phyloP scores from a whole-genome alignment of 2,888 invertebrate genomes.

The Loripinus fragilis region DNA sequence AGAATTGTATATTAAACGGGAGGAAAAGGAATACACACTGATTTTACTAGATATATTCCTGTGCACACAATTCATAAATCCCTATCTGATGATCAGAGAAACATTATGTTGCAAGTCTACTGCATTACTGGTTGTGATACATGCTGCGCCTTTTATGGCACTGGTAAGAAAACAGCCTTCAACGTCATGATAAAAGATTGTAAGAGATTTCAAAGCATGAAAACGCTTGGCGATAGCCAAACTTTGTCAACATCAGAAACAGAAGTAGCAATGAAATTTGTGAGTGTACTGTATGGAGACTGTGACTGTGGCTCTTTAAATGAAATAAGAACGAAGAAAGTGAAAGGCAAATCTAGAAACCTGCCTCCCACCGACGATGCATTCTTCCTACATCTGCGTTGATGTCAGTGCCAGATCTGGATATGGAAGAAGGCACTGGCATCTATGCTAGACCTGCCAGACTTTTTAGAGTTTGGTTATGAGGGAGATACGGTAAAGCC shows the following conservation, averaged over 20 bases:
- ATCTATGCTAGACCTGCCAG: too few species aligned
- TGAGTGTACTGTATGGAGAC: not conserved
- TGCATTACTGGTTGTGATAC: not conserved
- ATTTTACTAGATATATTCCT: not conserved
- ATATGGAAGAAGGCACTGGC: too few species aligned
- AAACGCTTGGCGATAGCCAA: not conserved
- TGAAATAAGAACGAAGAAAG: not conserved
- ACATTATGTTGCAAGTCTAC: too few species aligned
- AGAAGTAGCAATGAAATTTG: not conserved
- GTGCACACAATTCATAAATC: not conserved
- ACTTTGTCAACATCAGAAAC: not conserved
- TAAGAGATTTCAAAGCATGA: not conserved
- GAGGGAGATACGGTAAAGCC: too few species aligned
- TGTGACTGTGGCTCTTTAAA: not conserved
- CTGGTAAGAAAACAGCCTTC: not conserved
- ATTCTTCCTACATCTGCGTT: not conserved
- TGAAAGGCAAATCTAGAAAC: not conserved
- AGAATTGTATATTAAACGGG: not conserved
- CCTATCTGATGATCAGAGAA: not conserved
- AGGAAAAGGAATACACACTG: not conserved
- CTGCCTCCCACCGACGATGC: not conserved
- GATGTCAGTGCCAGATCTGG: not conserved
- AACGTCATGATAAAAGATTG: not conserved
- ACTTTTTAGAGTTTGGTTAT: too few species aligned
- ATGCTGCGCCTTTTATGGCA: not conserved